A percentile compares a stretch with the other conserved stretches of the same genome.
Evolutionary conservation across 1,140 invertebrate species (phyloP).

Genomic region (Lasioglossum baleicum): DNA sequence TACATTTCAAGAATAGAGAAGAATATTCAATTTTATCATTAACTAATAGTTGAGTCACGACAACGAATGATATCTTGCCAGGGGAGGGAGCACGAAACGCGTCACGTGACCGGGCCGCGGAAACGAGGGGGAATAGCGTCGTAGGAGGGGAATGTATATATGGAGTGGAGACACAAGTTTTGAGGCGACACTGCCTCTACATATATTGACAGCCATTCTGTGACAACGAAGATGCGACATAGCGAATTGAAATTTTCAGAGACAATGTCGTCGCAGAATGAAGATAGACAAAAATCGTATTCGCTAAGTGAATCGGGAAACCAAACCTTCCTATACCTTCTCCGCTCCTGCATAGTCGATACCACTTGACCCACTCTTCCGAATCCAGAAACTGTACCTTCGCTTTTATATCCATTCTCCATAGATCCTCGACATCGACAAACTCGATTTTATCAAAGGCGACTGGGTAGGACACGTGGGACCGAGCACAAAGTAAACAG

Average conservation of each 20-base stretch:
- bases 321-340: slow-evolving; percentile 21
- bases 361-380: slow-evolving; percentile 68
- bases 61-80: no score
- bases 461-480: not conserved
- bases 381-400: slow-evolving; percentile 49
- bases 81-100: no score
- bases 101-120: no score
- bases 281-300: slow-evolving; percentile 12
- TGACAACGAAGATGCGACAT: not conserved
- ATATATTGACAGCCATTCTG: not conserved
- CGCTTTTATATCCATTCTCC: slow-evolving; percentile 20
- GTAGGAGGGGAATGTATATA: no score
- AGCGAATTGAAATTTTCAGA: not conserved
- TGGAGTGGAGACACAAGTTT: no score
- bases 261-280: slow-evolving; percentile 19
- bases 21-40: no score
- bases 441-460: slow-evolving; percentile 22
- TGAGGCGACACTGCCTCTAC: no score
- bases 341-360: slow-evolving; percentile 58
- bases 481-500: not conserved
- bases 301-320: slow-evolving; percentile 2
- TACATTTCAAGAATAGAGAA: no score
- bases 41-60: no score
- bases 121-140: no score
- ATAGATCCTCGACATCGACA: not conserved